A percentile compares a stretch with the other conserved stretches of the same genome.
These are phyloP conservation scores for Pedionomus torquatus DNA, from an alignment of 2,113 vertebrate species.

Conservation along the genomic window DNA sequence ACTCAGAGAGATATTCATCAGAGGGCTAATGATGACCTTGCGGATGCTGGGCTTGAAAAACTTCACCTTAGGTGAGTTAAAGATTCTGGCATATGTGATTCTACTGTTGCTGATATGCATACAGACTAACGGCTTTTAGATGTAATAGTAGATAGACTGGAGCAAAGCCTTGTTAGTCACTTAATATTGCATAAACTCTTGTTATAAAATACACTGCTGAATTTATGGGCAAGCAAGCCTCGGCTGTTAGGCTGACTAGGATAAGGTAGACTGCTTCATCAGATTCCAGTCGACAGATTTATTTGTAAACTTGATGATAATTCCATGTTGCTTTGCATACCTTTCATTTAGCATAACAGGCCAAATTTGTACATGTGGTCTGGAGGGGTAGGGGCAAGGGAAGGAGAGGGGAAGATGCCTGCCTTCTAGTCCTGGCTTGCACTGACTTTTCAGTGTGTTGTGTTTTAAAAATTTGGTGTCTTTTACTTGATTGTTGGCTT, in stretches of 20 bases:
- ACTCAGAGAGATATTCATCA: conserved; percentile 99
- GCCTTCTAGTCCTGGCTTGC: not conserved
- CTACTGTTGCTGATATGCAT: not conserved
- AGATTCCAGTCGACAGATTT: not conserved
- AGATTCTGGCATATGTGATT: not conserved
- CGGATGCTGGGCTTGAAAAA: conserved; percentile 96
- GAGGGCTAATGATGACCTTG: conserved; percentile 97
- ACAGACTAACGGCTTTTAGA: not conserved
- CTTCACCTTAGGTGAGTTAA: conserved; percentile 90
- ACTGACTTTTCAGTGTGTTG: not conserved
- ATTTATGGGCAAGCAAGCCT: not conserved
- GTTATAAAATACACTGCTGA: not conserved
- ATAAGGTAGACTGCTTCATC: not conserved
- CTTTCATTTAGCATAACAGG: not conserved
- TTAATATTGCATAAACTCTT: not conserved
- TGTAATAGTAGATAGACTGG: not conserved
- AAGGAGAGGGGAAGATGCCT: not conserved
- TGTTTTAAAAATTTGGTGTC: not conserved
- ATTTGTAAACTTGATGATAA: not conserved
- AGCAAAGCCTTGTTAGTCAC: not conserved
- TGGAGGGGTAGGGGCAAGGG: not conserved
- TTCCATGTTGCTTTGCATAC: not conserved
- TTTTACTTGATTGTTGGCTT: not conserved
- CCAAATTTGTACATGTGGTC: not conserved
- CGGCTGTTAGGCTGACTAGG: not conserved